A percentile compares a stretch with the other conserved stretches of the same genome.
Evolutionary conservation across 2,797 vertebrate genomes (phyloP).

Genomic region (Sebastes steindachneri): DNA sequence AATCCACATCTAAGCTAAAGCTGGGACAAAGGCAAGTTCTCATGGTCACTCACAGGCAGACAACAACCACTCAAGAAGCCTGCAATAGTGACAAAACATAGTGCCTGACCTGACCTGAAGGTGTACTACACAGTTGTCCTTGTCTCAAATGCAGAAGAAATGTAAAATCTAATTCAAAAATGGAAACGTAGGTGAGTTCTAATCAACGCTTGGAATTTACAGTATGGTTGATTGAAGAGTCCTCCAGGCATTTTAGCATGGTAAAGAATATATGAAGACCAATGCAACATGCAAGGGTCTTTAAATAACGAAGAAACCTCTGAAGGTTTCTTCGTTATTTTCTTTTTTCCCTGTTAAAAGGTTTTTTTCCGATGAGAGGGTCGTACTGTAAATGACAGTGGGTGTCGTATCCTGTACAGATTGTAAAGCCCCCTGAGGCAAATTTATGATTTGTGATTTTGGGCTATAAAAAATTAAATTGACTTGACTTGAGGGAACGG

Average conservation of each 20-base stretch:
- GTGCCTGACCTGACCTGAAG: not conserved
- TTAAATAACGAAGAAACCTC: not conserved
- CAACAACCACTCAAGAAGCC: not conserved
- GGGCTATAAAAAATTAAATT: too few relatives aligned
- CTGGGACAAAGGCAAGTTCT: not conserved
- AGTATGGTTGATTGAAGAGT: not conserved
- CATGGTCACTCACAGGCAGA: not conserved
- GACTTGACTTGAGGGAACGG: not conserved
- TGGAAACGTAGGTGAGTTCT: not conserved
- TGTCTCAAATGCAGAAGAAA: not conserved
- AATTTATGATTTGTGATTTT: too few relatives aligned
- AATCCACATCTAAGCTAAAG: not conserved
- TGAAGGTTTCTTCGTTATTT: too few relatives aligned
- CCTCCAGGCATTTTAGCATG: too few relatives aligned
- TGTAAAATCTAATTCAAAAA: not conserved
- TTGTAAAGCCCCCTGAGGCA: too few relatives aligned
- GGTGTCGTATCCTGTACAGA: too few relatives aligned
- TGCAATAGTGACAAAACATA: not conserved
- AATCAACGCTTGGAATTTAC: not conserved
- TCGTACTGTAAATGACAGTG: fast-evolving
- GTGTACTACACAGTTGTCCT: not conserved
- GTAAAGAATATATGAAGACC: not conserved
- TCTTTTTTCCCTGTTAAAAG: too few relatives aligned
- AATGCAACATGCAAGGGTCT: not conserved
- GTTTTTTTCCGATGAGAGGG: too few relatives aligned